phyloP scores from a whole-genome alignment of 2,888 invertebrate species.

The Incurvaria masculella region DNA sequence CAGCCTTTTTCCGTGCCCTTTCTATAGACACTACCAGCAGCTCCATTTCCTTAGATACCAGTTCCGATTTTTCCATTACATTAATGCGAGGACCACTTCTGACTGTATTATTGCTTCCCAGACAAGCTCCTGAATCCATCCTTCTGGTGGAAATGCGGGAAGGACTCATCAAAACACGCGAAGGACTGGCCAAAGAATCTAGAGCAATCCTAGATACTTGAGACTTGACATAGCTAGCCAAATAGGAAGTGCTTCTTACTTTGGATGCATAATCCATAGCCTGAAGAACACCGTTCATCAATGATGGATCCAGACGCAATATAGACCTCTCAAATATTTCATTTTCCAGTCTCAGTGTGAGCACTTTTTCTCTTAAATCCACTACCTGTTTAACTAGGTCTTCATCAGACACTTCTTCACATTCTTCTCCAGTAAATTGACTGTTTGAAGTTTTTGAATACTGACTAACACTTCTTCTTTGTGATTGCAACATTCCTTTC shows the following conservation, averaged over 20 bases:
- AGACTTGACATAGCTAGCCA: conserved; percentile 28
- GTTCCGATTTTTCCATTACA: conserved; percentile 46
- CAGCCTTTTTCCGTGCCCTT: conserved; percentile 27
- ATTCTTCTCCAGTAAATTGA: conserved; percentile 24
- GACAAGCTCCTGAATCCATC: conserved; percentile 35
- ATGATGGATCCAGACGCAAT: conserved; percentile 37
- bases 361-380: conserved; percentile 28
- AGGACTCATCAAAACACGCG: conserved; percentile 25
- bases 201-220: conserved; percentile 27
- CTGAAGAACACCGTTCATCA: conserved; percentile 44
- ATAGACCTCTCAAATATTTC: conserved; percentile 50
- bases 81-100: conserved; percentile 45
- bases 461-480: conserved; percentile 26
- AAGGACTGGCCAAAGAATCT: conserved; percentile 28
- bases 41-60: conserved; percentile 49
- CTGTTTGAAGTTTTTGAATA: conserved; percentile 30
- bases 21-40: conserved; percentile 31
- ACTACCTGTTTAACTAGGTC: conserved; percentile 34
- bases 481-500: neutral
- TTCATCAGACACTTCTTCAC: conserved; percentile 30
- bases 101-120: conserved; percentile 32
- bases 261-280: conserved; percentile 37
- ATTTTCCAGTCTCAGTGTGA: conserved; percentile 42
- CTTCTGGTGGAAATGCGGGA: conserved; percentile 29
- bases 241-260: conserved; percentile 27